A percentile compares a stretch with the other conserved stretches of the same genome.
Evolutionary conservation across 2,888 invertebrate genomes (phyloP).

Genomic region (Ectemnius lituratus): DNA sequence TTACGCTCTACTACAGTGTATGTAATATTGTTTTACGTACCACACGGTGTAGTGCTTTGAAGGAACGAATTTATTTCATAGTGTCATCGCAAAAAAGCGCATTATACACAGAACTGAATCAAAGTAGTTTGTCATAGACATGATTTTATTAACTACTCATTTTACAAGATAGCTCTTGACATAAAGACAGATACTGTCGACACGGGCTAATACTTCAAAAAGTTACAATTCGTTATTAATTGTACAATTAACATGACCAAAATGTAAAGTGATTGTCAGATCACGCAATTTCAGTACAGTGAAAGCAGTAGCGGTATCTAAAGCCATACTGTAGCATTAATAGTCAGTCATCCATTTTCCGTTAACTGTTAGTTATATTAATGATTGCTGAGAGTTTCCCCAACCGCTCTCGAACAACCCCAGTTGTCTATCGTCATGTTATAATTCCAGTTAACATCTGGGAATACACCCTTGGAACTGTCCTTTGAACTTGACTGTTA

Average conservation of each 20-base stretch:
- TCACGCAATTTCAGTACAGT: constrained; percentile 9
- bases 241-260: constrained; percentile 1
- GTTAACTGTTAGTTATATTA: constrained; percentile 50
- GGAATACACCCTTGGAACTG: background rate
- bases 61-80: constrained; percentile 1
- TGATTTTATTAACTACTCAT: constrained; percentile 8
- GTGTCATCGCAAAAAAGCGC: background rate
- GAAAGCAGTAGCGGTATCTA: constrained; percentile 30
- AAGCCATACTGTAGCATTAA: constrained; percentile 45
- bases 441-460: no score
- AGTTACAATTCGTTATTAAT: background rate
- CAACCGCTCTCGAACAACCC: no score
- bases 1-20: no score
- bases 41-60: constrained; percentile 19
- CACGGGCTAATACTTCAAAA: background rate
- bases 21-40: constrained; percentile 39
- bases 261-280: constrained; percentile 3
- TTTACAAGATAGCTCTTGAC: no score
- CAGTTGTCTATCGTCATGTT: no score
- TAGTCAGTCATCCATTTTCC: constrained; percentile 48
- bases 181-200: constrained; percentile 4
- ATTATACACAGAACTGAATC: no score
- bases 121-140: background rate
- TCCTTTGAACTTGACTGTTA: background rate
- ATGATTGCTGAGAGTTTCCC: no score